A percentile compares a stretch with the other conserved stretches of the same genome.
Evolutionary conservation across 2,113 vertebrate species (phyloP).

Genomic region (Platanista minor): DNA sequence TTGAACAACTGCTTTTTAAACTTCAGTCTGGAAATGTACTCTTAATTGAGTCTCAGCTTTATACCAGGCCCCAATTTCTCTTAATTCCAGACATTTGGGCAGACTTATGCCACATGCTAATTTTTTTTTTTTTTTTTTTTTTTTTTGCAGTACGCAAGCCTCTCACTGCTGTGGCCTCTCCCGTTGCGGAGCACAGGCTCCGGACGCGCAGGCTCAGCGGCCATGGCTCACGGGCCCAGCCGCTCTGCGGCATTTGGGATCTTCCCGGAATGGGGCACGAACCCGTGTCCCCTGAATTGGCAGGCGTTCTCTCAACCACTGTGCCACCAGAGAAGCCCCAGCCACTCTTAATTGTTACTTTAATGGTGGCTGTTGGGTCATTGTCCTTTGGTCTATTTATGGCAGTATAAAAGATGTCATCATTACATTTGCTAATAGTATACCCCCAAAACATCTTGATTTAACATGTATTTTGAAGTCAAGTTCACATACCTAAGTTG

Average conservation of each 20-base stretch:
- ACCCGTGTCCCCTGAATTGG: no score
- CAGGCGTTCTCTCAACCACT: no score
- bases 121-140: no score
- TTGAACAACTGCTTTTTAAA: background rate
- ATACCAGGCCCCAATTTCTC: background rate
- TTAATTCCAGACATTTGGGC: background rate
- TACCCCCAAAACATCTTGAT: background rate
- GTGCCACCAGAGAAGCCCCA: no score
- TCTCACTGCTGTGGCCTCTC: no score
- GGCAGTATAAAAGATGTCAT: background rate
- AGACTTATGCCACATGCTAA: background rate
- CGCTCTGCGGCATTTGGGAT: no score
- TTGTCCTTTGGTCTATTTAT: background rate
- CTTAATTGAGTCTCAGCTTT: background rate
- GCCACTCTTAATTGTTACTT: background rate
- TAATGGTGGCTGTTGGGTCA: background rate
- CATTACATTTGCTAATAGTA: background rate
- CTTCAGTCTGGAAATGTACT: background rate
- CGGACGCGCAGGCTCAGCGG: no score
- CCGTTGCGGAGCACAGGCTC: no score
- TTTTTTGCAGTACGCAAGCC: no score
- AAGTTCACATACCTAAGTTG: background rate
- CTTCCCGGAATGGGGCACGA: no score
- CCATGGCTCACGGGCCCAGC: no score
- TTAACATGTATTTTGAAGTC: background rate